These are phyloP conservation scores for Seison nebaliae DNA, from an alignment of 1,140 invertebrate species.

Conservation along the genomic window DNA sequence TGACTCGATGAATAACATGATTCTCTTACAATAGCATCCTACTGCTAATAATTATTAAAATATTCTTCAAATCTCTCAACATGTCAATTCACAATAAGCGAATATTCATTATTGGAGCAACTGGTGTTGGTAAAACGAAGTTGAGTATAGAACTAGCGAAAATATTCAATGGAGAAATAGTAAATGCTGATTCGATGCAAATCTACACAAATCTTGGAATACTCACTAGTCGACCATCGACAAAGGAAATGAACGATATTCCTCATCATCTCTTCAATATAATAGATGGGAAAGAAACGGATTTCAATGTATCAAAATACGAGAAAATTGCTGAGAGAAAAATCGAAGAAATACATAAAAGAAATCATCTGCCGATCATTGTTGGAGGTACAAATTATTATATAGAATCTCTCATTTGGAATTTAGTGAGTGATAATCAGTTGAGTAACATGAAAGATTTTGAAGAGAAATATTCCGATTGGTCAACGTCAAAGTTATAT, in stretches of 20 bases:
- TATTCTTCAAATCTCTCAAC: too few relatives aligned
- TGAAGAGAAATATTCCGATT: too few relatives aligned
- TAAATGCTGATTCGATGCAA: constrained; percentile 98
- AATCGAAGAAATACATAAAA: constrained; percentile 43
- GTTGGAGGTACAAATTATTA: constrained; percentile 98
- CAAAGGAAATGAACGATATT: constrained; percentile 43
- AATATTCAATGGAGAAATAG: constrained; percentile 40
- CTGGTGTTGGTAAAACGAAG: constrained; percentile 85
- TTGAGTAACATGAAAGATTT: too few relatives aligned
- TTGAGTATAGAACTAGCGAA: constrained; percentile 63
- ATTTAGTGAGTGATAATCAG: constrained; percentile 7
- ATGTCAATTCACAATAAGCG: too few relatives aligned
- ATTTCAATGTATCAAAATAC: too few relatives aligned
- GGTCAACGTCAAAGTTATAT: too few relatives aligned
- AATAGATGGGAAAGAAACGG: too few relatives aligned
- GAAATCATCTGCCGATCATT: constrained; percentile 56
- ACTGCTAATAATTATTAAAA: too few relatives aligned
- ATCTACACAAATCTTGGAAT: constrained; percentile 78
- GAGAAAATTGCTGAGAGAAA: too few relatives aligned
- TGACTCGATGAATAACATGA: too few relatives aligned
- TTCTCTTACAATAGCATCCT: too few relatives aligned
- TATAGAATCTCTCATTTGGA: constrained; percentile 49
- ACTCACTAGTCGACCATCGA: constrained; percentile 73
- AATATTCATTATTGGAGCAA: too few relatives aligned
- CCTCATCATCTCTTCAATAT: constrained; percentile 68